Base-by-base conservation (phyloP, 2,113 vertebrate species). In the Rana temporaria region DNA sequence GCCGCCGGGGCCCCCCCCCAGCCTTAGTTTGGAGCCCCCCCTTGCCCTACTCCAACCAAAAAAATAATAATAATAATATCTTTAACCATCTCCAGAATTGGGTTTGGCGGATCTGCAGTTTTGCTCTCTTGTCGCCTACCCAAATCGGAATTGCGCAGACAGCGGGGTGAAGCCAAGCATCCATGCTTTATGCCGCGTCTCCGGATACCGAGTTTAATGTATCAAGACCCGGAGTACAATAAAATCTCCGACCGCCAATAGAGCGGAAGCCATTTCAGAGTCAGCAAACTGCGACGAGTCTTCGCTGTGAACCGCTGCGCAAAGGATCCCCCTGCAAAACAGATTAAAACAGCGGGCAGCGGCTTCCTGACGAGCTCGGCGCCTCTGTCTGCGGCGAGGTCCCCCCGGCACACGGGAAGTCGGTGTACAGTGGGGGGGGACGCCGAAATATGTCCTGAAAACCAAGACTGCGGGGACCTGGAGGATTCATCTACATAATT, bases 181-280 rank as follows among this genome's bases (percentile, higher is more conserved):
- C 32, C 66, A 2, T 32, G 30, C 4, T 32, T 86, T 78, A 4
- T 70, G 48, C 77, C 79, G 57, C 55, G 66, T 79, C 26, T 1
- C 1, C 66, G 1, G 42, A 32, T 34, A 5, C 66, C 78, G 60
- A 15, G 3, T 48, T 86, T 86, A 78, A 86, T 86, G 68, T 59
- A 74, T 22, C 66, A 80, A 78, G 19, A 57, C 6, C 32, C 56
- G 42, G n/a, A 80, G 65, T 62, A 81, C 69, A 0, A 85, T 66
- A 82, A 85, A 80, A 80, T 2, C 70, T 38, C 12, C 4, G 22
- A 78, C 16, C 66, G 6, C 15, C 59, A 75, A 26, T 59, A 67
- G 56, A 89, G 65, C 62, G 81, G 85, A 79, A 86, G 85, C 14
- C 74, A 81, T 82, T 87, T 84, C 68, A 73, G 86, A 85, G 73